Conservation (phyloP, 37 sponge, comb jelly and placozoan species). For the Agelas oroides region DNA sequence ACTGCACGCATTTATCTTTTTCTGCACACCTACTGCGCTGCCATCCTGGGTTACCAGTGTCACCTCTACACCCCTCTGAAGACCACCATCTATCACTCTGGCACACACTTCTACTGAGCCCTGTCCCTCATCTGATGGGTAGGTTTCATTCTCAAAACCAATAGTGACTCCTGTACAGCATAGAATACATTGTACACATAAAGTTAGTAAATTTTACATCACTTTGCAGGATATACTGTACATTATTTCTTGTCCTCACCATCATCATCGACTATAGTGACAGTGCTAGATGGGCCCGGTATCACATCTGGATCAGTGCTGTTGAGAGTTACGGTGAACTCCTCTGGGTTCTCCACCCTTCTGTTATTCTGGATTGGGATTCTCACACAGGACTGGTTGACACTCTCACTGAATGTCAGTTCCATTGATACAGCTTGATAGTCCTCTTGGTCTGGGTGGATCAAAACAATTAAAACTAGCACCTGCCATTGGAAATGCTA, state of each 20-base stretch:
- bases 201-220: background rate
- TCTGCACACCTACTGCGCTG: no score
- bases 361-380: conserved; percentile 8
- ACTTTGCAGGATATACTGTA: no score
- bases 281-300: background rate
- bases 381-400: background rate
- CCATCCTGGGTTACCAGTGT: no score
- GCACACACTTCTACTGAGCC: background rate
- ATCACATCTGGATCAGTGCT: background rate
- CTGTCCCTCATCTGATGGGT: background rate
- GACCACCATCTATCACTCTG: background rate
- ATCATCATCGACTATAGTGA: background rate
- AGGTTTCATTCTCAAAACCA: background rate
- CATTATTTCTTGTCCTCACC: no score
- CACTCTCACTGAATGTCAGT: background rate
- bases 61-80: background rate
- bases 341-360: background rate
- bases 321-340: background rate
- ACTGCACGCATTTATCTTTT: no score
- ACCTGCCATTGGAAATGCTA: no score
- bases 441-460: background rate
- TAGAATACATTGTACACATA: background rate
- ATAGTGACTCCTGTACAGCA: background rate
- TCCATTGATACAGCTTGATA: background rate
- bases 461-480: no score